Percentiles rank a stretch among this genome's conserved stretches.
phyloP scores from a whole-genome alignment of 2,797 vertebrate genomes.

The Octomys mimax region DNA sequence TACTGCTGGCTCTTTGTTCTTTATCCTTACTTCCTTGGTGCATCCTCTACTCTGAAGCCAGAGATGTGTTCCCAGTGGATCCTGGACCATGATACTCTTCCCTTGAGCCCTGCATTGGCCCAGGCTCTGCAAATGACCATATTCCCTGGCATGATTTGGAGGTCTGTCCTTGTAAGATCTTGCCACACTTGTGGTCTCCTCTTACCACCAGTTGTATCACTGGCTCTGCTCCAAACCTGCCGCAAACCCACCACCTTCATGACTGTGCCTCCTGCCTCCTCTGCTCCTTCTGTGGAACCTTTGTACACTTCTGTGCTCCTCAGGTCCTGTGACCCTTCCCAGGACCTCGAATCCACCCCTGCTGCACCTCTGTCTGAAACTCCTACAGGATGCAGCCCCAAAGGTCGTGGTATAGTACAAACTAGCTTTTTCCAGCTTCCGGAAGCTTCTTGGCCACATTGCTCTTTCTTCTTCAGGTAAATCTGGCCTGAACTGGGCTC shows the following conservation, averaged over 20 bases:
- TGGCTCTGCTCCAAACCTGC: neutral
- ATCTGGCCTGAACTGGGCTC: neutral
- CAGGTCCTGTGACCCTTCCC: neutral
- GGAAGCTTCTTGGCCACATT: neutral
- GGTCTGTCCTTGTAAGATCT: neutral
- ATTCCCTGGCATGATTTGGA: neutral
- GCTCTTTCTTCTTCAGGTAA: neutral
- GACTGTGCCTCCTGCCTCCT: neutral
- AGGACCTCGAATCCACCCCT: neutral
- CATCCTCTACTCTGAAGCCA: neutral
- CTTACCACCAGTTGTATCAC: too few species aligned
- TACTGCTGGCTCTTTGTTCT: neutral
- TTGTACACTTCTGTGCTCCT: neutral
- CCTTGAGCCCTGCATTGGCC: neutral
- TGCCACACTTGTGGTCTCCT: neutral
- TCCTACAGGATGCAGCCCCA: neutral
- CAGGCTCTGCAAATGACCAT: neutral
- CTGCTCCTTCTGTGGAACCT: neutral
- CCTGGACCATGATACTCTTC: accelerated
- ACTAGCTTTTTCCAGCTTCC: neutral
- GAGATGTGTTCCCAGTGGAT: neutral
- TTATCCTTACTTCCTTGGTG: neutral
- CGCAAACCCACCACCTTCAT: neutral
- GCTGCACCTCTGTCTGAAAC: neutral
- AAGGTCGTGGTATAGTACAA: neutral